Base-by-base conservation (phyloP, 2,888 invertebrate species). In the Erebia palarica region DNA sequence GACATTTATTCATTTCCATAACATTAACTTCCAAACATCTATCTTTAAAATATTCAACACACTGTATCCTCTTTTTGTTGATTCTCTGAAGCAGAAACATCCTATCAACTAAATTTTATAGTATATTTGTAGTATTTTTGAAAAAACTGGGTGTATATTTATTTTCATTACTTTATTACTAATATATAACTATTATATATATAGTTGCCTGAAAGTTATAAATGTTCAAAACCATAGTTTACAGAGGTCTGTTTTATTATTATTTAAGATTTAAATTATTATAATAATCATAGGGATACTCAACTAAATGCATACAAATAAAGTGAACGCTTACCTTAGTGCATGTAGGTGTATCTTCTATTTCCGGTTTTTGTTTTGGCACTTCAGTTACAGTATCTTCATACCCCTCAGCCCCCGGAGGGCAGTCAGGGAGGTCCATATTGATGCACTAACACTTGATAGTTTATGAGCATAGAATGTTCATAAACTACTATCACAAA, bases 391-490 rank as follows among this genome's bases (percentile, higher is more conserved):
- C 89, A 3, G 92, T 82, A 79, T 93, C 93, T 79, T 92, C 78
- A 79, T 93, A 93, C 64, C 93, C 93, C 83, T 93, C 93, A 64
- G 93, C 84, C 79, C 93, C 93, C 0, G 93, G 93, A 55, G 93
- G 93, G 78, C 93, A 90, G 80, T 93, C 93, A 0, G 92, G 92
- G 44, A 93, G 87, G 13, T 93, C 93, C 93, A 93, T 93, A 82
- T 87, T 88, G 81, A 86, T 70, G 75, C 91, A 91, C 92, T 89
- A 68, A 91, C 91, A 92, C 91, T 91, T 83, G 81, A 79, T 81
- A 84, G 89, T 91, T 88, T 90, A 91, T 90, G 90, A 86, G 85
- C 88, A 83, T 74, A 79, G 82, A 76, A 82, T 78, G 82, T 84
- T 84, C 89, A 90, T 89, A 89, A 87, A 88, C 87, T 82, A 72